Percentiles rank a stretch among this genome's conserved stretches.
phyloP scores from a whole-genome alignment of 2,113 vertebrate genomes.

The Psammodynastes pulverulentus region DNA sequence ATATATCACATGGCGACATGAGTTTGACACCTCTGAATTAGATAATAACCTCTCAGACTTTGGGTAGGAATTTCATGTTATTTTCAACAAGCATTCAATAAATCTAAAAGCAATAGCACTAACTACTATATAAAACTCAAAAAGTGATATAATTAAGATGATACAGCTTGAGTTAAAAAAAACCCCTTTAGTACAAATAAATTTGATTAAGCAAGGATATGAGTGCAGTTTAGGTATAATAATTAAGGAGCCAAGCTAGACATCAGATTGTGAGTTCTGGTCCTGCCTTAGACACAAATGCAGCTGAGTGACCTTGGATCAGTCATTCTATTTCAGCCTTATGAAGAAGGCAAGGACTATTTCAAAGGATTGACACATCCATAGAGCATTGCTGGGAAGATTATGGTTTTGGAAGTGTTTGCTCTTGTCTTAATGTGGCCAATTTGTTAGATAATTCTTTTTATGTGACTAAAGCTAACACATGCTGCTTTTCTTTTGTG shows the following conservation, averaged over 20 bases:
- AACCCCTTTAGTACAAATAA: background rate
- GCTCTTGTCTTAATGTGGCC: background rate
- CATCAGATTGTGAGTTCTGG: background rate
- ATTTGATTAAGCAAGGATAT: background rate
- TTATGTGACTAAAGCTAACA: background rate
- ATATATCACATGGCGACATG: too few relatives aligned
- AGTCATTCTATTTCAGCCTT: background rate
- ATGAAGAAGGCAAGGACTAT: background rate
- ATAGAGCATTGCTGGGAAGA: background rate
- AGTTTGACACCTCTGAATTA: too few relatives aligned
- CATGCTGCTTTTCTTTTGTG: background rate
- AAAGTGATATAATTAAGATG: background rate
- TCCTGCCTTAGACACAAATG: background rate
- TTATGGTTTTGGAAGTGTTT: background rate
- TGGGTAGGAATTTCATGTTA: background rate
- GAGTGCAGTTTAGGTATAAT: background rate
- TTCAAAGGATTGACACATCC: background rate
- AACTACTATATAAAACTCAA: background rate
- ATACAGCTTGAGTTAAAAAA: background rate
- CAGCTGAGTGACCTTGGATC: background rate
- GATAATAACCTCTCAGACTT: background rate
- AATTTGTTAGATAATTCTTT: background rate
- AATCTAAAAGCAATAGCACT: background rate
- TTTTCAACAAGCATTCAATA: background rate
- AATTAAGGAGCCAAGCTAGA: background rate